A percentile compares a stretch with the other conserved stretches of the same genome.
Conservation (phyloP, 2,888 invertebrate genomes). For the Uloborus plumipes region DNA sequence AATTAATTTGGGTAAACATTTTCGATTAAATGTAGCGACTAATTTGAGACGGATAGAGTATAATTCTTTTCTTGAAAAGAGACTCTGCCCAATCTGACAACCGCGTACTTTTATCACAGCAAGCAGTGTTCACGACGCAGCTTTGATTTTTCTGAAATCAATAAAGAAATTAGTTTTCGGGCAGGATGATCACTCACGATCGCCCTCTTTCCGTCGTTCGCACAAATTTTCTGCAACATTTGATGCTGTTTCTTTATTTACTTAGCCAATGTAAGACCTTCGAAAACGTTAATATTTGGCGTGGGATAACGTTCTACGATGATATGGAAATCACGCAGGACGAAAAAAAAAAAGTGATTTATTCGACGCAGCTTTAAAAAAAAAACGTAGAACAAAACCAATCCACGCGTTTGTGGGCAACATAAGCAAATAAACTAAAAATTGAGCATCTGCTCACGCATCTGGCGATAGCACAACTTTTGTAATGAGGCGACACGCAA, state of each 20-base stretch:
- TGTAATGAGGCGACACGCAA: conserved; percentile 40
- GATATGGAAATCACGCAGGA: conserved; percentile 1
- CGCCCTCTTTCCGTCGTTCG: no score
- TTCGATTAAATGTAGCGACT: no score
- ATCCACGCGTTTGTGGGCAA: conserved; percentile 12
- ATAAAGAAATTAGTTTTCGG: conserved; percentile 24
- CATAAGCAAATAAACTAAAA: conserved; percentile 38
- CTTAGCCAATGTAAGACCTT: background rate
- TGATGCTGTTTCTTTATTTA: no score
- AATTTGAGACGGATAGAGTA: no score
- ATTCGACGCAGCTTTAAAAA: no score
- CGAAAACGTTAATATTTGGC: background rate
- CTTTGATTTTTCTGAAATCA: background rate
- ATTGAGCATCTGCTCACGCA: conserved; percentile 58
- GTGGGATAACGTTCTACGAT: background rate
- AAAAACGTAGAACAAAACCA: conserved; percentile 6
- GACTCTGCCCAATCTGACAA: no score
- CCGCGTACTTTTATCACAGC: no score
- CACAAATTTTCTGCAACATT: no score
- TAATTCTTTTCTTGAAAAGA: no score
- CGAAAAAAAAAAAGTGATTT: background rate
- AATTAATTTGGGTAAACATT: no score
- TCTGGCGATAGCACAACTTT: conserved; percentile 34
- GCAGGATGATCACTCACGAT: conserved; percentile 3
- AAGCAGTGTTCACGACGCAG: no score